Conservation (phyloP, 2,797 vertebrate species). For the Coracias cyanogaster region DNA sequence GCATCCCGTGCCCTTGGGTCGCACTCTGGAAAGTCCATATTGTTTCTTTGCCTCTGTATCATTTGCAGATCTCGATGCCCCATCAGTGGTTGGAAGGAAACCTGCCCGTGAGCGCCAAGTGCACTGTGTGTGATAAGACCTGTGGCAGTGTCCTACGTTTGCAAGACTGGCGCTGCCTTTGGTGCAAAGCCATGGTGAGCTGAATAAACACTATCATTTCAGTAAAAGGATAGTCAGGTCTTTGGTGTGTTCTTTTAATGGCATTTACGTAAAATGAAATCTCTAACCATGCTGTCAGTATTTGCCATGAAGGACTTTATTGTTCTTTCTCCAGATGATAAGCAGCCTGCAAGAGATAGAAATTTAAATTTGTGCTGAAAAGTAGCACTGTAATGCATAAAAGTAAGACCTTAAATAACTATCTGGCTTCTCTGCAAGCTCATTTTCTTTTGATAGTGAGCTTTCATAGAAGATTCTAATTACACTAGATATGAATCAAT, state of each 20-base stretch:
- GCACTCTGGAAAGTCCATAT: background rate
- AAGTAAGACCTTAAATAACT: background rate
- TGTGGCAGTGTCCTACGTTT: slow-evolving; percentile 94
- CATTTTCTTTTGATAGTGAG: background rate
- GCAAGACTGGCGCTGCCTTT: slow-evolving; percentile 97
- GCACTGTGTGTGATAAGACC: slow-evolving; percentile 92
- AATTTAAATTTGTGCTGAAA: background rate
- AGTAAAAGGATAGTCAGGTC: background rate
- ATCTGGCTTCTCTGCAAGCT: background rate
- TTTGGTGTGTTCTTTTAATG: background rate
- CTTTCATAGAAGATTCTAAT: background rate
- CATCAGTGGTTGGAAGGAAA: slow-evolving; percentile 98
- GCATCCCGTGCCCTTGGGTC: background rate
- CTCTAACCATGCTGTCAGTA: background rate
- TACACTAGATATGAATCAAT: background rate
- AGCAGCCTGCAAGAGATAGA: background rate
- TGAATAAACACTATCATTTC: background rate
- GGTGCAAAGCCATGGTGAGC: slow-evolving; percentile 97
- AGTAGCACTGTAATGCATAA: background rate
- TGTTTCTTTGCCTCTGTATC: background rate
- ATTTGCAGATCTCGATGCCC: slow-evolving; percentile 92
- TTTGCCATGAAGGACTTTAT: background rate
- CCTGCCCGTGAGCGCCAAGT: slow-evolving; percentile 94
- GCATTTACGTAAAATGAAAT: background rate
- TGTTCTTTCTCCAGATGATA: background rate